Percentiles rank a stretch among this genome's conserved stretches.
Evolutionary conservation across 2,113 vertebrate species (phyloP).

Genomic region (Lamprologus ornatipinnis): DNA sequence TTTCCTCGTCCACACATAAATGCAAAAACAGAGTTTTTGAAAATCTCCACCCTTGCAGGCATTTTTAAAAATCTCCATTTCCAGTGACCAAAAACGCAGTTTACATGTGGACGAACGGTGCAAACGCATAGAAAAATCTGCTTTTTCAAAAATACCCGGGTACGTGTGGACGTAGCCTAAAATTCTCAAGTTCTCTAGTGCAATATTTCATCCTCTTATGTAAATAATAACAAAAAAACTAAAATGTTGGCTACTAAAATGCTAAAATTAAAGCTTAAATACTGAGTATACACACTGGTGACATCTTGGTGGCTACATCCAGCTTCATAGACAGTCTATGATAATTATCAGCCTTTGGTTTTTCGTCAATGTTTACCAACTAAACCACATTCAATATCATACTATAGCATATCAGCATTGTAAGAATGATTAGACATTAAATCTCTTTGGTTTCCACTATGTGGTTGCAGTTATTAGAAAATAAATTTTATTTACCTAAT

Average conservation of each 20-base stretch:
- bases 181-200: background rate
- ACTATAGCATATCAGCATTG: background rate
- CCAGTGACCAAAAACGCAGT: fast-evolving
- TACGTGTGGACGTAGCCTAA: background rate
- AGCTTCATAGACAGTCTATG: background rate
- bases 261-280: background rate
- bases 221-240: background rate
- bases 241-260: background rate
- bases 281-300: background rate
- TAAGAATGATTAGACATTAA: background rate
- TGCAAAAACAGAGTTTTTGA: fast-evolving
- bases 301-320: background rate
- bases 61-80: fast-evolving
- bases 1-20: background rate
- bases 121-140: background rate
- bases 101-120: background rate
- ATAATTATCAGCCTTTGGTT: background rate
- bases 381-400: background rate
- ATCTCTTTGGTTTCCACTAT: background rate
- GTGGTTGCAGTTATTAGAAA: background rate
- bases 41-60: background rate
- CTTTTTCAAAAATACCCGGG: background rate
- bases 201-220: background rate
- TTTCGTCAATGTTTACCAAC: background rate
- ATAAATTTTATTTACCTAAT: background rate